Conservation (phyloP, 2,113 vertebrate species). For the Polypterus senegalus region DNA sequence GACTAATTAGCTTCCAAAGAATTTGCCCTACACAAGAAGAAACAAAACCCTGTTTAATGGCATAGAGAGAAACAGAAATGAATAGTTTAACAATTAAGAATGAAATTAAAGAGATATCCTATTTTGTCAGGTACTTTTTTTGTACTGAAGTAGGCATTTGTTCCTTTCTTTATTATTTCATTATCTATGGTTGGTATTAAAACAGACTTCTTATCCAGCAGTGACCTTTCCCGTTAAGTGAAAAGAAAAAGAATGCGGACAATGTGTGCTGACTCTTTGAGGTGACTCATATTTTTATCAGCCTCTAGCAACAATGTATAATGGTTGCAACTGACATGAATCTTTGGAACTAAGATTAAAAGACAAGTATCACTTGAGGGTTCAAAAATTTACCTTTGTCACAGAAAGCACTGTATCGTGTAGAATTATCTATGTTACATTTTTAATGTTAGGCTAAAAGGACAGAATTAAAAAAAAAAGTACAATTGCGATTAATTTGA, state of each 20-base stretch:
- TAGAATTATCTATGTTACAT: too few relatives aligned
- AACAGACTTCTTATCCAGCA: not conserved
- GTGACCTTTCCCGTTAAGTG: constrained; percentile 5
- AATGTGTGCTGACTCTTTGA: not conserved
- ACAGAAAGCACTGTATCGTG: too few relatives aligned
- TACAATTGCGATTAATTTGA: too few relatives aligned
- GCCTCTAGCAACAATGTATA: not conserved
- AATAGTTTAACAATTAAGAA: not conserved
- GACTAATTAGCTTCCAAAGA: too few relatives aligned
- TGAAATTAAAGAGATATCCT: too few relatives aligned
- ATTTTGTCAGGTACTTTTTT: too few relatives aligned
- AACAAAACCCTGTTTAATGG: not conserved
- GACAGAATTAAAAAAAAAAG: too few relatives aligned
- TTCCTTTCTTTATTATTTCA: not conserved
- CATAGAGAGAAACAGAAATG: not conserved
- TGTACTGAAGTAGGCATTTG: not conserved
- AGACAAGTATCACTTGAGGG: constrained; percentile 5
- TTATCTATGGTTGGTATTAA: not conserved
- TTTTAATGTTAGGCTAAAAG: too few relatives aligned
- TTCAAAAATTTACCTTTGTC: not conserved
- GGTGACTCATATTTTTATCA: constrained; percentile 1
- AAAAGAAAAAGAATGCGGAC: constrained; percentile 1
- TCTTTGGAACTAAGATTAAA: constrained; percentile 1
- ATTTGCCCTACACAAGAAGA: not conserved
- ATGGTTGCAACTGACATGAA: not conserved